These are phyloP conservation scores for Trachemys scripta DNA, from an alignment of 2,113 vertebrate species.

Conservation along the genomic window DNA sequence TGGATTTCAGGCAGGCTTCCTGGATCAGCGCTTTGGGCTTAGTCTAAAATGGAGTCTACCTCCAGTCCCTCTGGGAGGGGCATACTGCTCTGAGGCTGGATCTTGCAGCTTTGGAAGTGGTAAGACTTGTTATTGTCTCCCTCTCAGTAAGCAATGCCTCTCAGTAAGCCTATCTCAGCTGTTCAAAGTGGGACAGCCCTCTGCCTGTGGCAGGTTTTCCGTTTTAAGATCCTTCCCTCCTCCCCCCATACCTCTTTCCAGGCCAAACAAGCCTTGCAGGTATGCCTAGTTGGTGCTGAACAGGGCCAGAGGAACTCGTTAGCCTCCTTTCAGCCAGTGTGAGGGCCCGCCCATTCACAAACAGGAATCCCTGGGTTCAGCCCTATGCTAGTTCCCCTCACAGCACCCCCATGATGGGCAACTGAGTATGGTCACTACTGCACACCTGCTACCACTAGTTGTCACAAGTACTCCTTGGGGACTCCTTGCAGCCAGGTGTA, in stretches of 20 bases:
- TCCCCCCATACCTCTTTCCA: neutral
- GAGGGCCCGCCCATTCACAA: neutral
- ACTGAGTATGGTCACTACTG: neutral
- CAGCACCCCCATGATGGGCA: neutral
- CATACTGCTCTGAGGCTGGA: neutral
- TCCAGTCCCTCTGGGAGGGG: too few species aligned
- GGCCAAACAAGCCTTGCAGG: neutral
- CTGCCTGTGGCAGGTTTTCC: neutral
- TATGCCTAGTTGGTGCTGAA: neutral
- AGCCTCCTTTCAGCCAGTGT: neutral
- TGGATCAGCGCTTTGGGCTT: neutral
- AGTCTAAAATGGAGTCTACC: neutral
- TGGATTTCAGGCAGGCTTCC: neutral
- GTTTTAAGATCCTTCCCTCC: neutral
- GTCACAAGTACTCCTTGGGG: neutral
- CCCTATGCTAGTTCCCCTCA: neutral
- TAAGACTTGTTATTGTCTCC: neutral
- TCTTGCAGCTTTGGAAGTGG: neutral
- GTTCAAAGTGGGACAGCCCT: neutral
- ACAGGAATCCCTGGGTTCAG: neutral
- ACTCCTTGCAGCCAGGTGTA: neutral
- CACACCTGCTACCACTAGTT: neutral
- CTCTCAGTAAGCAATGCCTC: too few species aligned
- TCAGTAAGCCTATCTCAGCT: too few species aligned
- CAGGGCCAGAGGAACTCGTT: neutral